These are phyloP conservation scores for Ophiodon elongatus DNA, from an alignment of 2,113 vertebrate species.

Conservation along the genomic window DNA sequence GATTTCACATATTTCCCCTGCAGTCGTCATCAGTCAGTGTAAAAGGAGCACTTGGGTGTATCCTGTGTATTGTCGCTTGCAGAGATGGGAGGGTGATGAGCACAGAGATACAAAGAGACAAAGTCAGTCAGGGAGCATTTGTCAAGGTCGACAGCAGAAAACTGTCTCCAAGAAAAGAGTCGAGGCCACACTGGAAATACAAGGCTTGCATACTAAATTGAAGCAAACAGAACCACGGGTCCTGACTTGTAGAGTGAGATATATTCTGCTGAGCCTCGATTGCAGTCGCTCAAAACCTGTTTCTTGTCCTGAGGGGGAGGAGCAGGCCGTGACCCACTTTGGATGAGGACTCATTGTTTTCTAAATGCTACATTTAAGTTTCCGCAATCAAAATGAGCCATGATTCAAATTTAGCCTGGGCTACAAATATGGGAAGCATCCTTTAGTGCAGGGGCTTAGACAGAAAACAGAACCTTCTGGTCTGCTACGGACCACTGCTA, in stretches of 20 bases:
- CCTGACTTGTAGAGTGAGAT: neutral
- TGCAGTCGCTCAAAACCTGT: neutral
- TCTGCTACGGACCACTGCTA: no score
- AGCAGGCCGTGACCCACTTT: slow-evolving; percentile 34
- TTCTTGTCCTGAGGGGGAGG: slow-evolving; percentile 15
- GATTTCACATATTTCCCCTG: neutral
- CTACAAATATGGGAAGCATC: neutral
- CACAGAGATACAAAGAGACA: slow-evolving; percentile 18
- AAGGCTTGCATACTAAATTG: neutral
- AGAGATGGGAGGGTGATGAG: slow-evolving; percentile 2
- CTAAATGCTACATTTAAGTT: neutral
- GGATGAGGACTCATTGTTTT: slow-evolving; percentile 13
- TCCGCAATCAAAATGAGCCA: slow-evolving; percentile 1
- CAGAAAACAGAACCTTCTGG: no score
- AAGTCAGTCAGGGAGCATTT: slow-evolving; percentile 34
- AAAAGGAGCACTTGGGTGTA: neutral
- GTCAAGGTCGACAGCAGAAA: slow-evolving; percentile 26
- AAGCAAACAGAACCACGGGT: neutral
- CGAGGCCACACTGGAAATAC: neutral
- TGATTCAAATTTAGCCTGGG: neutral
- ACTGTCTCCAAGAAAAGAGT: slow-evolving; percentile 24
- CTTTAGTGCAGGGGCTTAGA: neutral
- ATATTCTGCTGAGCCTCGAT: neutral
- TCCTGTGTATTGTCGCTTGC: neutral
- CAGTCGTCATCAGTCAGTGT: neutral